Base-by-base conservation (phyloP, 2,797 vertebrate genomes). In the Labeo calbasu region DNA sequence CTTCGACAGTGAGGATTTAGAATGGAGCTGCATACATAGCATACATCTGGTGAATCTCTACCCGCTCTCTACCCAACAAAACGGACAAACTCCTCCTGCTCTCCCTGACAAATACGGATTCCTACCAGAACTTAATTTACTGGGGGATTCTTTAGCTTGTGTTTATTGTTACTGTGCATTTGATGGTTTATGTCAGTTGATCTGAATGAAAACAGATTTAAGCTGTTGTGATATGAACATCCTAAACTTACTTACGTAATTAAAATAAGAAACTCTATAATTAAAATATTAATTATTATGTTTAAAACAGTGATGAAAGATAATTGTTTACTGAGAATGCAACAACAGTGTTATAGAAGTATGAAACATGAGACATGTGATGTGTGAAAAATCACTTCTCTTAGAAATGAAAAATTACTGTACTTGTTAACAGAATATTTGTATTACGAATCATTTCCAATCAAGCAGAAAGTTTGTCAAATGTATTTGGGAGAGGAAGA, bases 321-420 rank as follows among this genome's bases (percentile, higher is more conserved):
- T 51, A 23, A 76, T 40, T 57, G 53, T 21, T 75, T n/a, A 55
- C 5, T 0, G 9, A 21, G 25, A 53, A 53, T 48, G 25, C 11
- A 36, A 10, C 32, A 11, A 10, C 32, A 11, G 3, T 43, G 53
- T 59, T 15, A n/a, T n/a, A 59, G 13, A 28, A 32, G 25, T 53
- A 73, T 55, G 19, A 57, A 36, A n/a, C 55, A 36, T 23, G 32
- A 76, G 32, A 59, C 50, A 14, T 43, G 1, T 55, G 25, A 36
- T 73, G 72, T 75, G 71, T 36, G 25, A 73, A 57, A 57, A 57
- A 76, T 76, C 6, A 7, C 25, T 73, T 53, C 32, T 36, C 19
- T 57, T 32, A 32, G 28, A 32, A 32, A 32, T 32, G 11, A 40
- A 57, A 75, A 76, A 51, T 53, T 28, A 40, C 15, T 63, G 61